Base-by-base conservation (phyloP, 2,113 vertebrate genomes). In the Ramphastos sulfuratus region DNA sequence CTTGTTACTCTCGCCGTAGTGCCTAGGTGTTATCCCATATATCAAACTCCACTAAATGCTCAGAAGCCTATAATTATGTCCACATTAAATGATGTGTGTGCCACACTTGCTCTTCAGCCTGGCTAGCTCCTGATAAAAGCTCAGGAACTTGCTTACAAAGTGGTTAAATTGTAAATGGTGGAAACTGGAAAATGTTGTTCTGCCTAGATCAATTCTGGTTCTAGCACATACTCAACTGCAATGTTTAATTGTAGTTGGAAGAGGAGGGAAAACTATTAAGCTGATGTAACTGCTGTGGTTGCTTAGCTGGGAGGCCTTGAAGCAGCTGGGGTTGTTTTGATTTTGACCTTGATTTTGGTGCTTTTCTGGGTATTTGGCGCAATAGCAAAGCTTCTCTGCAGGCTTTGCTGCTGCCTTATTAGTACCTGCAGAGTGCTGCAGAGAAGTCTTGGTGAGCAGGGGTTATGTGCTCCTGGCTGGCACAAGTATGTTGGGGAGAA, bases 11-110 rank as follows among this genome's bases (percentile, higher is more conserved):
- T 67, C 4, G 4, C 64, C 73, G 50, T 21, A 54, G 54, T 28
- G 69, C 15, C 18, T 16, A 3, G 67, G 67, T 71, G 90, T 87
- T 81, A 74, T 3, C 69, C 61, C 1, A 1, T 33, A 28, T 48
- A 39, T 66, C 71, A 56, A 39, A 63, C 79, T 56, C 15, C 61
- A 87, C 15, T 25, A 19, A 56, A n/a, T 19, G 20, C 58, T 87
- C 61, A 30, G 61, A 61, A 90, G 66, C 80, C 93, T 94, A 44
- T 92, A 84, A 94, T 96, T 93, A 91, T 28, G 58, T 33, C 59
- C 4, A 3, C 23, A 18, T 46, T 61, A 84, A 93, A 20, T 54
- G 85, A 27, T 71, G 69, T 12, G 3, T 89, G 84, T 75, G 70
- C 93, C 91, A 59, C 27, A 3, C 76, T 87, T 14, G 72, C 61